These are phyloP conservation scores for Aphidius colemani DNA, from an alignment of 2,888 invertebrate genomes.

Conservation along the genomic window DNA sequence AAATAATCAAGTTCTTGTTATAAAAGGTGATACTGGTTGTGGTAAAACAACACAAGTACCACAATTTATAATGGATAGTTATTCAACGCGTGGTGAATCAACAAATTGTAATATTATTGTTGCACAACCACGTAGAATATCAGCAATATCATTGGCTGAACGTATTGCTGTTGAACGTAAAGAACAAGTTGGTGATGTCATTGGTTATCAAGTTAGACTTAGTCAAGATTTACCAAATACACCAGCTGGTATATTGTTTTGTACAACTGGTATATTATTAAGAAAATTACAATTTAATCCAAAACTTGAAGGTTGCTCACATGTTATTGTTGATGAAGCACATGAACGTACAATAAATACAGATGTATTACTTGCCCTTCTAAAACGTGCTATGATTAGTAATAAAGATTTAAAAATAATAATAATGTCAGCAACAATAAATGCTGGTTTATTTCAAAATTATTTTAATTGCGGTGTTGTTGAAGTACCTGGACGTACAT, in stretches of 20 bases:
- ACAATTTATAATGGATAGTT: conserved; percentile 66
- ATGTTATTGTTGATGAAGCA: conserved; percentile 75
- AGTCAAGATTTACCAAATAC: conserved; percentile 62
- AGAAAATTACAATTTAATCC: conserved; percentile 60
- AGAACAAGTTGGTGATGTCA: conserved; percentile 69
- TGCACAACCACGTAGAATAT: conserved; percentile 72
- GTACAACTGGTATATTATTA: conserved; percentile 71
- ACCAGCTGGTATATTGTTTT: conserved; percentile 69
- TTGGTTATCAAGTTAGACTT: conserved; percentile 73
- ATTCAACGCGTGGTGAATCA: conserved; percentile 55
- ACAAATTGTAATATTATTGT: conserved; percentile 66
- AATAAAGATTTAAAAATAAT: conserved; percentile 67
- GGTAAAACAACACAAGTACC: conserved; percentile 77
- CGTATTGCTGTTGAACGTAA: conserved; percentile 68
- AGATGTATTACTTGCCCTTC: conserved; percentile 68
- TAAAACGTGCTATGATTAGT: conserved; percentile 63
- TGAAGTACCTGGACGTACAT: conserved; percentile 66
- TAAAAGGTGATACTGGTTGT: conserved; percentile 75
- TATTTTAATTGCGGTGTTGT: conserved; percentile 64
- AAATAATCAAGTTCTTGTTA: conserved; percentile 64
- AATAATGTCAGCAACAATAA: conserved; percentile 77
- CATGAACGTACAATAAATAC: conserved; percentile 75
- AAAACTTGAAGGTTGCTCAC: conserved; percentile 65
- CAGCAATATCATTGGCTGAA: conserved; percentile 71
- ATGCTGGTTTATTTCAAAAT: conserved; percentile 66